Percentiles rank a stretch among this genome's conserved stretches.
phyloP scores from a whole-genome alignment of 2,888 invertebrate genomes.

The Micoletzkya japonica region DNA sequence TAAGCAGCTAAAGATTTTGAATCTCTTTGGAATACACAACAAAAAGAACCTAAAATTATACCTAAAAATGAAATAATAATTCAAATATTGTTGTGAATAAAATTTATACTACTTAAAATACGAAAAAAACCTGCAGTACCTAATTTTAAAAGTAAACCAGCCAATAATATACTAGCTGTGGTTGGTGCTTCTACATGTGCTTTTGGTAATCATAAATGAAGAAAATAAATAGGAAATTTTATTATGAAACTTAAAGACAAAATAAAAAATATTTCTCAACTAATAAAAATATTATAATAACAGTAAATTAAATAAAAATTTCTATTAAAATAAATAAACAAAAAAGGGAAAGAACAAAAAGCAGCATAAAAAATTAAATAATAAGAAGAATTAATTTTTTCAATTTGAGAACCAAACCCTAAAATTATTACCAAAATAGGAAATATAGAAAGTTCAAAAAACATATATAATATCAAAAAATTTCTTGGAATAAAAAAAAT shows the following conservation, averaged over 20 bases:
- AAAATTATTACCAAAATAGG: conserved; percentile 52
- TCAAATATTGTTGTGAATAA: conserved; percentile 45
- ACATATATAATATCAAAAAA: conserved; percentile 49
- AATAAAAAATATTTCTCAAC: conserved; percentile 48
- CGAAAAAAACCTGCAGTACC: conserved; percentile 51
- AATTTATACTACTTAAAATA: conserved; percentile 45
- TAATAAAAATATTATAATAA: conserved; percentile 46
- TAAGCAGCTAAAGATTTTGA: conserved; percentile 48
- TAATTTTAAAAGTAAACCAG: conserved; percentile 49
- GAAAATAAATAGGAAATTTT: conserved; percentile 66
- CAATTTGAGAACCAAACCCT: conserved; percentile 50
- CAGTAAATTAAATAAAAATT: conserved; percentile 35
- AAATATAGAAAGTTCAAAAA: conserved; percentile 52
- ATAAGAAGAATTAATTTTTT: conserved; percentile 52
- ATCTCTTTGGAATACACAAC: conserved; percentile 51
- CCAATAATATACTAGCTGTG: conserved; percentile 51
- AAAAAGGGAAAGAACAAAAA: conserved; percentile 53
- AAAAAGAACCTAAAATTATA: conserved; percentile 45
- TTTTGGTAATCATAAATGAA: conserved; percentile 69
- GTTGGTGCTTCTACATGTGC: conserved; percentile 56
- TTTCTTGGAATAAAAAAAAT: conserved; percentile 50
- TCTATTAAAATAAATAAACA: conserved; percentile 45
- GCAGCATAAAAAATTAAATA: conserved; percentile 52
- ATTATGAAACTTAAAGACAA: conserved; percentile 44
- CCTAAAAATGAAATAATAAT: conserved; percentile 44